Percentiles rank a stretch among this genome's conserved stretches.
Evolutionary conservation across 2,888 invertebrate genomes (phyloP).

Genomic region (Mylabris sibirica): DNA sequence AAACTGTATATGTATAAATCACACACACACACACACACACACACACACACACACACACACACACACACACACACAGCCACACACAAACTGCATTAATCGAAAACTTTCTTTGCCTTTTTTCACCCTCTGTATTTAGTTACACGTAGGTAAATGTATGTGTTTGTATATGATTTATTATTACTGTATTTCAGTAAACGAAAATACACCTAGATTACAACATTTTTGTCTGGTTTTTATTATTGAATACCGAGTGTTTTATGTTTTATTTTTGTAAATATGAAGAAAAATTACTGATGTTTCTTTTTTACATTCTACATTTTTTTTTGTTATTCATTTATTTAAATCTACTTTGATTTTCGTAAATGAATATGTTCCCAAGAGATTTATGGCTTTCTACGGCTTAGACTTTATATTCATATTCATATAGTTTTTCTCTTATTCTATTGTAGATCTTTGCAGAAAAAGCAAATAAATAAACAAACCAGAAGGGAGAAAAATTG

Average conservation of each 20-base stretch:
- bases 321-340: background rate
- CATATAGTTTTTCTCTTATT: background rate
- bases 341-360: constrained; percentile 4
- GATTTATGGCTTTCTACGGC: background rate
- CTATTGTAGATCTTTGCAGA: background rate
- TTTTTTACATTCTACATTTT: background rate
- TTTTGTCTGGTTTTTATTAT: constrained; percentile 1
- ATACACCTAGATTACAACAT: constrained; percentile 5
- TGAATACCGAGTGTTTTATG: background rate
- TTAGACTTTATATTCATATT: background rate
- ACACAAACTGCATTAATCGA: constrained; percentile 6
- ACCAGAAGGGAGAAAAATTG: background rate
- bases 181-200: background rate
- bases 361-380: constrained; percentile 1
- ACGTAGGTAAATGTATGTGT: background rate
- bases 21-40: background rate
- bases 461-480: background rate
- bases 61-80: too few relatives aligned
- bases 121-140: background rate
- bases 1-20: background rate
- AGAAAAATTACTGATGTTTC: constrained; percentile 4
- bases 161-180: constrained; percentile 7
- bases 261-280: background rate
- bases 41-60: too few relatives aligned
- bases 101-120: constrained; percentile 3